Percentiles rank a stretch among this genome's conserved stretches.
These are phyloP conservation scores for Montipora capricornis DNA, from an alignment of 64 coral and sea anemone genomes.

Conservation along the genomic window DNA sequence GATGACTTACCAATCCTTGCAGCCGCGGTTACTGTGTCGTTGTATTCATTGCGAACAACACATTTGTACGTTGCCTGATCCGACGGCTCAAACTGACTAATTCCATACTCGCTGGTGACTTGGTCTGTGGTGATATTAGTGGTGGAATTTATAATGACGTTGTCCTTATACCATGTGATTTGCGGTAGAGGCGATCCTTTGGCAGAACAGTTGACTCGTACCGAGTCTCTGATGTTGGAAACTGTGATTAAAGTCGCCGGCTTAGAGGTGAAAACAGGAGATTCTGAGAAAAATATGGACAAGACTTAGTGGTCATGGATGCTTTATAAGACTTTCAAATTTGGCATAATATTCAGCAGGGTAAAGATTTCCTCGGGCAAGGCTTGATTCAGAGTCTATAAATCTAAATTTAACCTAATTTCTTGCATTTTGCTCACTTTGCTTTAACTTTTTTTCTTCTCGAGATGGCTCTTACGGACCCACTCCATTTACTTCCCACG, in stretches of 20 bases:
- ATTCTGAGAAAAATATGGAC: not conserved
- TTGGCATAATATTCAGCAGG: no score
- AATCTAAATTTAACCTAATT: no score
- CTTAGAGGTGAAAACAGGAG: not conserved
- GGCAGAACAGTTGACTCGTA: constrained; percentile 20
- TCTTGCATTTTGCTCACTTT: no score
- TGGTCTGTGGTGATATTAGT: not conserved
- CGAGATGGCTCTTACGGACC: no score
- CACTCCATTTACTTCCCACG: no score
- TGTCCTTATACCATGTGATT: constrained; percentile 46
- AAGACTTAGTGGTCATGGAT: not conserved
- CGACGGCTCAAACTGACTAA: not conserved
- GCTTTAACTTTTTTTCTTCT: no score
- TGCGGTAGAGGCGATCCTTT: constrained; percentile 24
- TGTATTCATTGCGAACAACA: constrained; percentile 17
- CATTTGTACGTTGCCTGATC: constrained; percentile 21
- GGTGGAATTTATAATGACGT: not conserved
- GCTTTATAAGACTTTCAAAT: no score
- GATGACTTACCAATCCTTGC: not conserved
- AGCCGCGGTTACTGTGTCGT: not conserved
- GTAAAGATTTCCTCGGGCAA: no score
- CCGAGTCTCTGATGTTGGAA: not conserved
- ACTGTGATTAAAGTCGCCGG: not conserved
- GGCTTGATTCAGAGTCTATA: no score
- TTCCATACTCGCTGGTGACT: constrained; percentile 10